Base-by-base conservation (phyloP, 1,140 invertebrate species). In the Luehdorfia chinensis region DNA sequence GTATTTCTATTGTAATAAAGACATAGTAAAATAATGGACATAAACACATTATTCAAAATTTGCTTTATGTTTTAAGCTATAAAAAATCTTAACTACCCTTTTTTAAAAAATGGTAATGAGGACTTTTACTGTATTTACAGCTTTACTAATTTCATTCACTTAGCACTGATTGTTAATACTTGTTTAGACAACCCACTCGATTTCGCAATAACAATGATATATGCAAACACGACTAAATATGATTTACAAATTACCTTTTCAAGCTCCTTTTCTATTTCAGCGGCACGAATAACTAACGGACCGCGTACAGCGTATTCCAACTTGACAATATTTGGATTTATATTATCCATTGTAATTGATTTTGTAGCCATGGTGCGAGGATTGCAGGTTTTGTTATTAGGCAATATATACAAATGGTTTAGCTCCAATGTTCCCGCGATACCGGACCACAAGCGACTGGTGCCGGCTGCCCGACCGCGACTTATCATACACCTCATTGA, bases 251-350 rank as follows among this genome's bases (percentile, higher is more conserved):
- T 21, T 86, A 94, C 94, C 90, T 92, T 90, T 57, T 92, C 84
- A 1, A 96, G 78, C 81, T 96, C 95, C 70, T 94, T 94, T 77
- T 95, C 94, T 49, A 96, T 94, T 87, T 95, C 93, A 1, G 90
- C 85, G n/a, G 94, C 94, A 28, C 94, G 88, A 23, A 96, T 94
- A 2, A 99, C 96, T 13, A 99, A 90, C 0, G 98, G 97, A 0
- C 98, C 98, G 47, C 97, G 87, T 16, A 92, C 91, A 2, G 91
- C 91, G 69, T 99, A 99, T 86, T 99, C 97, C 95, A 99, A 96
- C 31, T 92, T 91, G 46, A 94, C 93, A 16, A 99, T 91, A 75
- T 95, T 91, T 1, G 95, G 95, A 84, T 98, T 99, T 54, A 99
- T 92, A 70, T 93, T 97, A 8, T 97, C 94, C 49, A 97, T 72